Conservation (phyloP, 2,888 invertebrate genomes). For the Lagria hirta region DNA sequence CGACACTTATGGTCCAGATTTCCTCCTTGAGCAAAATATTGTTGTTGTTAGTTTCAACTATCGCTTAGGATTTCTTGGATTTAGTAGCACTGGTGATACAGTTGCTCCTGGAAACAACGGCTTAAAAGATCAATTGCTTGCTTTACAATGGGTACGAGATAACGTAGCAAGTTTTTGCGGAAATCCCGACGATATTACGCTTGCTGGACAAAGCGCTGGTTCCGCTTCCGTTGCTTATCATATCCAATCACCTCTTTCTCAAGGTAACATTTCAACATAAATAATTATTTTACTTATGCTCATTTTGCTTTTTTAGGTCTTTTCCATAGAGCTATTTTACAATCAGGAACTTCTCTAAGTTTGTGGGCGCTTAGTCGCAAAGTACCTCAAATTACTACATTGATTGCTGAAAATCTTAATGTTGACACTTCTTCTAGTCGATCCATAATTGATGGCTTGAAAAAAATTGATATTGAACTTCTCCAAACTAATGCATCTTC, state of each 20-base stretch:
- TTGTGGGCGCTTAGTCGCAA: slow-evolving; percentile 31
- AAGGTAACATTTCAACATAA: slow-evolving; percentile 28
- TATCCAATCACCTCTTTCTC: slow-evolving; percentile 28
- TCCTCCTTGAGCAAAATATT: slow-evolving; percentile 31
- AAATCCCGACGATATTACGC: slow-evolving; percentile 33
- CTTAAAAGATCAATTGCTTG: slow-evolving; percentile 37
- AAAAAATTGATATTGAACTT: slow-evolving; percentile 14
- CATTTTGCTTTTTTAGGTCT: slow-evolving; percentile 32
- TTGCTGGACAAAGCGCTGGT: slow-evolving; percentile 39
- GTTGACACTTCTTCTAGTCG: slow-evolving; percentile 23
- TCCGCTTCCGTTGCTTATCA: slow-evolving; percentile 34
- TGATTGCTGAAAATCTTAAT: slow-evolving; percentile 25
- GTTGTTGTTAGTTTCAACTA: slow-evolving; percentile 36
- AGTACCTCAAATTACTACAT: slow-evolving; percentile 22
- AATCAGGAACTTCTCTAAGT: slow-evolving; percentile 36
- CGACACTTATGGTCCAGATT: slow-evolving; percentile 29
- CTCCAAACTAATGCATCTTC: slow-evolving; percentile 8
- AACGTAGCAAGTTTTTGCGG: slow-evolving; percentile 37
- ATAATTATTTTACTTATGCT: no score
- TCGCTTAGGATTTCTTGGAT: slow-evolving; percentile 34
- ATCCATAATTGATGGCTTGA: slow-evolving; percentile 30
- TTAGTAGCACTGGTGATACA: slow-evolving; percentile 33
- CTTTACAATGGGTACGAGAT: slow-evolving; percentile 35
- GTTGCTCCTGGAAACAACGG: slow-evolving; percentile 37
- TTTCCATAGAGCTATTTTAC: slow-evolving; percentile 35